These are phyloP conservation scores for Incurvaria masculella DNA, from an alignment of 2,888 invertebrate species.

Conservation along the genomic window DNA sequence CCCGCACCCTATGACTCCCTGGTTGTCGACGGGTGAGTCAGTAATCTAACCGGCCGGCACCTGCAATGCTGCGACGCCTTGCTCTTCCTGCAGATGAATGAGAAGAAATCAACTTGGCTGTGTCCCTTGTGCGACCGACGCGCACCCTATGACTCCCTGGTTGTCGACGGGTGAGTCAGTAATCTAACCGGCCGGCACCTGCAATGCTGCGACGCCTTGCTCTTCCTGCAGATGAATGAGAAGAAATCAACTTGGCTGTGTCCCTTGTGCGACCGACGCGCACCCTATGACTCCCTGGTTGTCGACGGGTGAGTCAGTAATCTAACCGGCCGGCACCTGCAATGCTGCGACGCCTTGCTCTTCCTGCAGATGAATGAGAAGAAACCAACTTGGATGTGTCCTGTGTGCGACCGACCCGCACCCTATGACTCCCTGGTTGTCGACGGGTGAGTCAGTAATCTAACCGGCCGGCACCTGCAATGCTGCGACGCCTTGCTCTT, in stretches of 20 bases:
- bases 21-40: constrained; percentile 81
- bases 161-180: constrained; percentile 84
- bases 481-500: constrained; percentile 96
- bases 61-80: constrained; percentile 98
- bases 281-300: constrained; percentile 85
- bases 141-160: constrained; percentile 84
- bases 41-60: too few species aligned
- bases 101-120: constrained; percentile 96
- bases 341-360: constrained; percentile 95
- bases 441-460: constrained; percentile 72
- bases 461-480: constrained; percentile 94
- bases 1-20: constrained; percentile 87
- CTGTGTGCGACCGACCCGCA: constrained; percentile 93
- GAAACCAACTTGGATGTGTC: constrained; percentile 98
- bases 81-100: constrained; percentile 96
- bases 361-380: constrained; percentile 98
- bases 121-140: constrained; percentile 97
- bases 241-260: constrained; percentile 98
- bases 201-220: constrained; percentile 96
- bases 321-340: constrained; percentile 93
- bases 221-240: constrained; percentile 98
- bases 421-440: constrained; percentile 86
- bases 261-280: constrained; percentile 94
- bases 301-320: constrained; percentile 84
- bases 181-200: constrained; percentile 94